Base-by-base conservation (phyloP, 1,140 invertebrate species). In the Diplogasteroides magnus region DNA sequence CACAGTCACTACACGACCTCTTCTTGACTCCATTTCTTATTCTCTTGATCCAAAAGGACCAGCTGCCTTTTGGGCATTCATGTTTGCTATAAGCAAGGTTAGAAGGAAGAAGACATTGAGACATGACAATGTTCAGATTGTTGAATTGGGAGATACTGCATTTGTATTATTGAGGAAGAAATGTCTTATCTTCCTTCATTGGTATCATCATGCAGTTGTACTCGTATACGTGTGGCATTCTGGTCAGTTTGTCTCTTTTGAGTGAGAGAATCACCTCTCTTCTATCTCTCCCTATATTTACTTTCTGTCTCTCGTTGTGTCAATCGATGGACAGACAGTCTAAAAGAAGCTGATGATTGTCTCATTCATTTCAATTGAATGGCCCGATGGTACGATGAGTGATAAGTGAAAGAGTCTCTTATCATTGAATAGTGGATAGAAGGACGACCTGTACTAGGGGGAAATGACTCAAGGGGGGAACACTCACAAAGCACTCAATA, bases 221-320 rank as follows among this genome's bases (percentile, higher is more conserved):
- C 87, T 97, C 28, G 87, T 97, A 23, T 97, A 96, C 85, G 90
- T 91, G 2, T 97, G 94, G 94, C 96, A 94, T 85, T 90, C 91
- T 3, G 92, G 96, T 83, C 92, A 93, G 86, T 86, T 23, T 1
- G 1, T 13, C 48, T 23, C n/a, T 60, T 25, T 23, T n/a, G n/a
- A n/a, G n/a, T n/a, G n/a, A n/a, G n/a, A n/a, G n/a, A n/a, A n/a
- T n/a, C n/a, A n/a, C n/a, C n/a, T n/a, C n/a, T n/a, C n/a, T n/a
- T n/a, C n/a, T n/a, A n/a, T n/a, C n/a, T n/a, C n/a, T n/a, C n/a
- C n/a, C n/a, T n/a, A n/a, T n/a, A n/a, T n/a, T n/a, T n/a, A n/a
- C n/a, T n/a, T n/a, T n/a, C n/a, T n/a, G n/a, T n/a, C n/a, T n/a
- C n/a, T n/a, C n/a, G n/a, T n/a, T n/a, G n/a, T n/a, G n/a, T n/a